Percentiles rank a stretch among this genome's conserved stretches.
Conservation (phyloP, 2,888 invertebrate species). For the Caenorhabditis doughertyi region DNA sequence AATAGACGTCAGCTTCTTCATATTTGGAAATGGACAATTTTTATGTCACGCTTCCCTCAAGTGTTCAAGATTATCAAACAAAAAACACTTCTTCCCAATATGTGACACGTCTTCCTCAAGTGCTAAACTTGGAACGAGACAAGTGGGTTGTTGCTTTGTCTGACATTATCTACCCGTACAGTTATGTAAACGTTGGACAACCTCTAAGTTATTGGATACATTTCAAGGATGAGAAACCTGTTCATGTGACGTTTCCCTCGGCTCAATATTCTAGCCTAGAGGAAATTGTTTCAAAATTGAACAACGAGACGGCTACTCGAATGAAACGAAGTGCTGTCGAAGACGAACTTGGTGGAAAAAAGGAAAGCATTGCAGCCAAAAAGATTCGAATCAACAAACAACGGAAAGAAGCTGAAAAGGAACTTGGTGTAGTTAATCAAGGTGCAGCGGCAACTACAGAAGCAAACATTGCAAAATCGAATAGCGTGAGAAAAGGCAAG, state of each 20-base stretch:
- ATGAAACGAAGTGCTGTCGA: neutral
- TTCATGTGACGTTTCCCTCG: neutral
- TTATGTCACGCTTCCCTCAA: conserved; percentile 10
- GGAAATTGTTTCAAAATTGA: neutral
- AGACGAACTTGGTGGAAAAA: neutral
- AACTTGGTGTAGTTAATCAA: too few relatives aligned
- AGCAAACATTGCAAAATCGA: too few relatives aligned
- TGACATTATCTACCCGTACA: conserved; percentile 18
- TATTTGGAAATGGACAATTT: conserved; percentile 11
- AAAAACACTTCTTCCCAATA: conserved; percentile 15
- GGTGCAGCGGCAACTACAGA: too few relatives aligned
- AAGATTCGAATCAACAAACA: neutral
- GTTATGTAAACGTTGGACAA: neutral
- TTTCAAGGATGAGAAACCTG: neutral
- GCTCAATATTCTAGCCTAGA: neutral
- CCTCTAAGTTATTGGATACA: conserved; percentile 9
- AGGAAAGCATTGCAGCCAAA: too few relatives aligned
- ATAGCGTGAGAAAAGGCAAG: too few relatives aligned
- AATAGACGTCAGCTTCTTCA: neutral
- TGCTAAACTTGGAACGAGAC: conserved; percentile 11
- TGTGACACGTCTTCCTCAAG: conserved; percentile 9
- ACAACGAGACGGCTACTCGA: neutral
- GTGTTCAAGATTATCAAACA: neutral
- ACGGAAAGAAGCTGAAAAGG: neutral
- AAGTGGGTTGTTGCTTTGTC: neutral